Conservation (phyloP, 1,140 invertebrate genomes). For the Uloborus diversus region DNA sequence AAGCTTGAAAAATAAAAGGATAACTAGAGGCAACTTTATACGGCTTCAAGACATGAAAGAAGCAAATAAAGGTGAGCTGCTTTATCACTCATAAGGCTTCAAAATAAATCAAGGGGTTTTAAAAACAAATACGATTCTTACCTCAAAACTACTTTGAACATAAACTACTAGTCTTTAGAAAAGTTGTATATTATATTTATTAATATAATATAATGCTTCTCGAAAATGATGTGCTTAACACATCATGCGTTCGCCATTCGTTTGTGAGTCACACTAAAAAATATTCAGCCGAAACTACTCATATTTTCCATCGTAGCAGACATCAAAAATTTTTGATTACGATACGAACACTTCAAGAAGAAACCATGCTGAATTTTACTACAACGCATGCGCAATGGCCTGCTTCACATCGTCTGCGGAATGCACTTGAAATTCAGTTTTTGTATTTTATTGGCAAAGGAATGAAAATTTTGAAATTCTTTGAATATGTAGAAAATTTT, state of each 20-base stretch:
- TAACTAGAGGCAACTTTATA: too few species aligned
- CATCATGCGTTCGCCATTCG: too few species aligned
- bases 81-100: background rate
- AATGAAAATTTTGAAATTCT: too few species aligned
- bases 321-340: slow-evolving; percentile 28
- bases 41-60: too few species aligned
- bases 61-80: too few species aligned
- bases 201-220: too few species aligned
- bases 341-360: slow-evolving; percentile 25
- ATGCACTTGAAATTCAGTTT: slow-evolving; percentile 10
- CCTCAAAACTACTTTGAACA: background rate
- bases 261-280: background rate
- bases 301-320: slow-evolving; percentile 3
- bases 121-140: background rate
- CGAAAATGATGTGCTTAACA: too few species aligned
- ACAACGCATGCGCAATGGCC: slow-evolving; percentile 37
- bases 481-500: too few species aligned
- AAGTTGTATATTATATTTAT: too few species aligned
- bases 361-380: slow-evolving; percentile 52
- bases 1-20: too few species aligned
- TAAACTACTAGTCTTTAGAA: too few species aligned
- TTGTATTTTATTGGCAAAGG: background rate
- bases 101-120: background rate
- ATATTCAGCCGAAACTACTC: background rate
- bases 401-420: slow-evolving; percentile 50